These are phyloP conservation scores for Eptesicus fuscus DNA, from an alignment of 2,113 vertebrate species.

Conservation along the genomic window DNA sequence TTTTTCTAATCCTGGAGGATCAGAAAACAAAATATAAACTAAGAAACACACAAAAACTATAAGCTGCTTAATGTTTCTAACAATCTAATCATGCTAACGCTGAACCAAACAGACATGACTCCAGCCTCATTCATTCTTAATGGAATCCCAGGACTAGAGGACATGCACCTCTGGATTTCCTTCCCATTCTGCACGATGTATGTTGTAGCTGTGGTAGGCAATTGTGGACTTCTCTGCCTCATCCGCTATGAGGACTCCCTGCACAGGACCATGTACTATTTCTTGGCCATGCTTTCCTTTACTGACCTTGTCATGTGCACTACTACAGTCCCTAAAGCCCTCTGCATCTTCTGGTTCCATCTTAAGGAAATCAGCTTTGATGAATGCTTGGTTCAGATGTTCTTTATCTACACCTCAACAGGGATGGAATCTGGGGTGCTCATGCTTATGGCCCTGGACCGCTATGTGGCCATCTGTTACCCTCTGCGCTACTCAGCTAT, in stretches of 20 bases:
- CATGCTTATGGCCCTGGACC: too few relatives aligned
- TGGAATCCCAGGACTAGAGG: conserved; percentile 46
- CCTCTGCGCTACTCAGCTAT: conserved; percentile 41
- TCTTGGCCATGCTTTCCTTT: conserved; percentile 75
- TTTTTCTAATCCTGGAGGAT: too few relatives aligned
- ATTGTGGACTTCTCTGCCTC: conserved; percentile 20
- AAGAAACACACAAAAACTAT: neutral
- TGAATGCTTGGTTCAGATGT: conserved; percentile 68
- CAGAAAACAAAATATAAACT: too few relatives aligned
- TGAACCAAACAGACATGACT: neutral
- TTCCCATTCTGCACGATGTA: conserved; percentile 65
- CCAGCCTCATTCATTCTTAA: conserved; percentile 53
- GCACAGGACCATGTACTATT: conserved; percentile 47
- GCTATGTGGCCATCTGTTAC: too few relatives aligned
- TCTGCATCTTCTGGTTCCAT: conserved; percentile 54
- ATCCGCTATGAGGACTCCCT: conserved; percentile 30
- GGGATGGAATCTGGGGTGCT: conserved; percentile 51
- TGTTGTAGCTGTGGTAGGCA: conserved; percentile 17
- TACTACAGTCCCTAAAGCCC: conserved; percentile 38
- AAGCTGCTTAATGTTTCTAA: neutral
- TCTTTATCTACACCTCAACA: conserved; percentile 59
- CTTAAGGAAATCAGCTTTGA: conserved; percentile 45
- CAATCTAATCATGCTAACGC: neutral
- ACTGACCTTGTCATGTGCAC: conserved; percentile 43
- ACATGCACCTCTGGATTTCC: conserved; percentile 36